These are phyloP conservation scores for Rhingia rostrata DNA, from an alignment of 2,888 invertebrate species.

Conservation along the genomic window DNA sequence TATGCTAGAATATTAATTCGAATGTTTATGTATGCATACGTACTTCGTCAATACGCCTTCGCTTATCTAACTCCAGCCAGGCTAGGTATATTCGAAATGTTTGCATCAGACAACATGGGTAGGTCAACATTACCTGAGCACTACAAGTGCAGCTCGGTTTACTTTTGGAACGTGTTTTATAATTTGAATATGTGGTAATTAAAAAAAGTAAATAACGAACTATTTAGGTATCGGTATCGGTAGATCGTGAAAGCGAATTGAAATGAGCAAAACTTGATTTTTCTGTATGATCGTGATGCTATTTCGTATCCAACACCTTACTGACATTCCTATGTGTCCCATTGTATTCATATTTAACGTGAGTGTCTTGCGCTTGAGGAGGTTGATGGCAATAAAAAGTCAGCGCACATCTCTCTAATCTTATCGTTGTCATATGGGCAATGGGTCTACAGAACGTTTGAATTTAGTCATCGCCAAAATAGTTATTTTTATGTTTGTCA, in stretches of 20 bases:
- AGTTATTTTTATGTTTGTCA: too few species aligned
- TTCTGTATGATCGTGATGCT: too few species aligned
- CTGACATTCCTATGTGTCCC: too few species aligned
- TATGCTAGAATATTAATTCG: not conserved
- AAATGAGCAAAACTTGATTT: too few species aligned
- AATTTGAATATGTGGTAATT: not conserved
- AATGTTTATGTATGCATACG: conserved; percentile 7
- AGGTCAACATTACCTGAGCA: conserved; percentile 9
- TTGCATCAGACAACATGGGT: not conserved
- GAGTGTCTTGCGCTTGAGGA: too few species aligned
- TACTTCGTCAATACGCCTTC: conserved; percentile 8
- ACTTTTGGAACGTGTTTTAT: not conserved
- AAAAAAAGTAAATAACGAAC: not conserved
- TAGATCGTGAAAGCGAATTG: not conserved
- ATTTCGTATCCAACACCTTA: too few species aligned
- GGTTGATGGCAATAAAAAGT: too few species aligned
- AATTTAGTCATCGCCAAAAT: too few species aligned
- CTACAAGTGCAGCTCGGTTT: conserved; percentile 4
- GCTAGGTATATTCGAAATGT: not conserved
- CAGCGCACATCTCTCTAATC: too few species aligned
- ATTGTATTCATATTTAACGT: too few species aligned
- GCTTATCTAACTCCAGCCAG: conserved; percentile 6
- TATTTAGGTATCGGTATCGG: not conserved
- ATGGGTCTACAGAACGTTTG: too few species aligned
- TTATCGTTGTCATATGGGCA: too few species aligned